Base-by-base conservation (phyloP, 2,113 vertebrate species). In the Archilochus colubris region DNA sequence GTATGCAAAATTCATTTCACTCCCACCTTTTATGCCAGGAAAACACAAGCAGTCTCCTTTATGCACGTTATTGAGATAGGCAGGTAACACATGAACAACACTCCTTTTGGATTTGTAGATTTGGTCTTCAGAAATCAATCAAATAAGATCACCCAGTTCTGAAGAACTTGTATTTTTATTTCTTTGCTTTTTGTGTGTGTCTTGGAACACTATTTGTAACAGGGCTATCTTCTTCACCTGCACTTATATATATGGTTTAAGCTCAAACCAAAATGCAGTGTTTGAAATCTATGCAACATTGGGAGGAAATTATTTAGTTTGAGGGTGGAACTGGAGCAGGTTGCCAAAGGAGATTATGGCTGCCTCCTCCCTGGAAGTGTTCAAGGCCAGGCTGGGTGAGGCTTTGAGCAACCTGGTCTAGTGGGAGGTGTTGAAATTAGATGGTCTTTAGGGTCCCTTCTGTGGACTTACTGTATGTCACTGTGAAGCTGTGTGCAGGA, bases 131-230 rank as follows among this genome's bases (percentile, higher is more conserved):
- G 13, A 81, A 72, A 67, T 57, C 24, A 83, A 50, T 9, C 33
- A 4, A 14, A 6, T 53, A n/a, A 2, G 19, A 50, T 10, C 24
- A 57, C 1, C 7, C 1, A 1, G 43, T 68, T 68, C 18, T 38
- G 10, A 72, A 86, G 51, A 83, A 9, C 1, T 6, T 55, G 9
- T 27, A 74, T 54, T 73, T n/a, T 19, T 4, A 28, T 88, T 72
- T 81, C 18, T 50, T 57, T 57, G 14, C 2, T 8, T 12, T 58
- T 51, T 61, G 38, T 40, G 40, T n/a, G 38, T n/a, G 38, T 25
- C 27, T 70, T 40, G 50, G 12, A 48, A n/a, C 30, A 48, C 38
- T 27, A 40, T 40, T 70, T 19, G 15, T 54, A 62, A 36, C 12
- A 44, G 36, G 10, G 20, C 3, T 44, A 23, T 62, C 54, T 62